Evolutionary conservation across 2,113 vertebrate genomes (phyloP).

Genomic region (Corythoichthys intestinalis): DNA sequence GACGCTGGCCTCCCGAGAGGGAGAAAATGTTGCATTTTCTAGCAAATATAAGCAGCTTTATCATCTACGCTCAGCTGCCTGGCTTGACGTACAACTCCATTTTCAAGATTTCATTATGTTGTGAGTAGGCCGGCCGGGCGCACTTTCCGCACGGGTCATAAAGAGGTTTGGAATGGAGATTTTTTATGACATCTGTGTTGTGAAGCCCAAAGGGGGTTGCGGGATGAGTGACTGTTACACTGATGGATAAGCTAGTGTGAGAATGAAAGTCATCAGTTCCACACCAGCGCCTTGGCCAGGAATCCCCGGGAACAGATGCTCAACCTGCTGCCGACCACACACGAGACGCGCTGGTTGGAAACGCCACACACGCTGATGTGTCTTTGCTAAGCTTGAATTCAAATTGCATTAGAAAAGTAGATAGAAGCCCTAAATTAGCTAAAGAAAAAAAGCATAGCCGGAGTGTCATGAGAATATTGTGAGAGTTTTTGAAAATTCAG

Average conservation of each 20-base stretch:
- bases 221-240: constrained; percentile 4
- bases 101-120: constrained; percentile 22
- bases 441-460: background rate
- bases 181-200: constrained; percentile 1
- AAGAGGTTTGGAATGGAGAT: background rate
- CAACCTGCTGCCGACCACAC: constrained; percentile 31
- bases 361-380: background rate
- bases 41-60: constrained; percentile 10
- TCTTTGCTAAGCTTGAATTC: background rate
- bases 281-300: constrained; percentile 17
- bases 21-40: constrained; percentile 15
- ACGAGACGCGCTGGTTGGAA: background rate
- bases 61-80: background rate
- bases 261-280: constrained; percentile 20
- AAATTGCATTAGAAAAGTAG: background rate
- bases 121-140: background rate
- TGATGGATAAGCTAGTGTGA: constrained; percentile 21
- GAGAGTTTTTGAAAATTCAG: too few species aligned
- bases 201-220: background rate
- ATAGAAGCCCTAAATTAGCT: background rate
- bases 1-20: constrained; percentile 27
- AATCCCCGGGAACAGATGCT: constrained; percentile 41
- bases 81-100: background rate
- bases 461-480: too few species aligned
- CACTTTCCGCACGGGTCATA: background rate